Conservation (phyloP, 2,113 vertebrate species). For the Nothobranchius furzeri region DNA sequence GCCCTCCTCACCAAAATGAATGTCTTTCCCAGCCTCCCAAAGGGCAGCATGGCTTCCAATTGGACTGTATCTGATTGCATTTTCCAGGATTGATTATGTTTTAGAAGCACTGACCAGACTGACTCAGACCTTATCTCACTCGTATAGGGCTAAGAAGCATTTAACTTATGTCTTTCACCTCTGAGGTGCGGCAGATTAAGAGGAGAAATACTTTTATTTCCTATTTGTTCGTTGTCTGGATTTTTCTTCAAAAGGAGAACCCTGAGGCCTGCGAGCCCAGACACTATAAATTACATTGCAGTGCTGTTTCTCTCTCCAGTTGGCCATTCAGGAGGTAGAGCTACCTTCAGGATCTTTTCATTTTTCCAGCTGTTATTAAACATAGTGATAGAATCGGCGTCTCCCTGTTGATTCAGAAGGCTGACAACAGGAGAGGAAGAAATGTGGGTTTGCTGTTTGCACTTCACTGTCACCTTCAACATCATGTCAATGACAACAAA, state of each 20-base stretch:
- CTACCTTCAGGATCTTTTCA: constrained; percentile 76
- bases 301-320: constrained; percentile 70
- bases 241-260: constrained; percentile 56
- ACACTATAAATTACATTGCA: constrained; percentile 77
- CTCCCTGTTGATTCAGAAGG: constrained; percentile 58
- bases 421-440: constrained; percentile 49
- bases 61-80: constrained; percentile 77
- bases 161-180: constrained; percentile 75
- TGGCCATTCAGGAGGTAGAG: constrained; percentile 70
- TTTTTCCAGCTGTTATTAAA: constrained; percentile 78
- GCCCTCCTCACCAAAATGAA: constrained; percentile 72
- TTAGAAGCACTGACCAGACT: constrained; percentile 76
- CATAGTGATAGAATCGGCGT: constrained; percentile 59
- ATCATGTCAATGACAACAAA: constrained; percentile 24
- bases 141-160: constrained; percentile 57
- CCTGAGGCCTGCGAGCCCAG: constrained; percentile 67
- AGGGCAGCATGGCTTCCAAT: constrained; percentile 70
- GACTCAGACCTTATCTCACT: constrained; percentile 67
- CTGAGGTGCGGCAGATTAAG: constrained; percentile 60
- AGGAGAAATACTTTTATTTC: constrained; percentile 69
- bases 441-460: constrained; percentile 36
- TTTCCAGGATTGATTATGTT: constrained; percentile 78
- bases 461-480: constrained; percentile 35
- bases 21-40: constrained; percentile 72
- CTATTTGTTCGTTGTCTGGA: constrained; percentile 75